Evolutionary conservation across 2,113 vertebrate species (phyloP).

Genomic region (Rhinichthys klamathensis): DNA sequence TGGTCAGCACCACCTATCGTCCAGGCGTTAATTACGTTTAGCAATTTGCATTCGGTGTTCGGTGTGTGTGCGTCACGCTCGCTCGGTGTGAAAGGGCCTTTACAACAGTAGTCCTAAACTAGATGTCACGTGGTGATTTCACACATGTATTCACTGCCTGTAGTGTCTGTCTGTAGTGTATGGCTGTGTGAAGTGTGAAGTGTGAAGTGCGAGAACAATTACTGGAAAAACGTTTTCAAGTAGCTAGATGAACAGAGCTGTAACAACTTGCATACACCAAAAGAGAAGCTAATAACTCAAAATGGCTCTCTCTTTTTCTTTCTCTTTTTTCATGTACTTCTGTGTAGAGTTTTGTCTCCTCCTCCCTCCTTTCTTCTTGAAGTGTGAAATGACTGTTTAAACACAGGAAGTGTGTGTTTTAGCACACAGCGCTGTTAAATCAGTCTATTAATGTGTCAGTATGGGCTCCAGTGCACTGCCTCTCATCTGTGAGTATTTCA

Average conservation of each 20-base stretch:
- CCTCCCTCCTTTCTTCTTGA: neutral
- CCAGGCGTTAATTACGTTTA: too few species aligned
- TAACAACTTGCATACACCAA: neutral
- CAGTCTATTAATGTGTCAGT: neutral
- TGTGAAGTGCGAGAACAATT: neutral
- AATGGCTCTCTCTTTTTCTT: neutral
- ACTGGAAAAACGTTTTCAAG: neutral
- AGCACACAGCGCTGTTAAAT: neutral
- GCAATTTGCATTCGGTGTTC: too few species aligned
- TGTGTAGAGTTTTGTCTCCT: neutral
- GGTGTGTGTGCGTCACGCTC: too few species aligned
- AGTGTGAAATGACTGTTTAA: neutral
- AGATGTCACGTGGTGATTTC: too few species aligned
- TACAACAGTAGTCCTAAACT: too few species aligned
- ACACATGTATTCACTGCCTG: too few species aligned
- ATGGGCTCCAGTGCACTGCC: slow-evolving; percentile 21
- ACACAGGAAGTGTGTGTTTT: neutral
- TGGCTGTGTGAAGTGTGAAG: too few species aligned
- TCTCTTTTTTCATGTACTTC: too few species aligned
- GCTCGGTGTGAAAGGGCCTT: too few species aligned
- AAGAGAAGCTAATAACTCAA: neutral
- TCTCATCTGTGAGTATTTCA: slow-evolving; percentile 35
- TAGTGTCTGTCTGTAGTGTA: too few species aligned
- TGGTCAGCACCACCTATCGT: too few species aligned
- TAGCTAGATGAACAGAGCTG: neutral